Evolutionary conservation across 2,113 vertebrate genomes (phyloP).

Genomic region (Aviceda subcristata): DNA sequence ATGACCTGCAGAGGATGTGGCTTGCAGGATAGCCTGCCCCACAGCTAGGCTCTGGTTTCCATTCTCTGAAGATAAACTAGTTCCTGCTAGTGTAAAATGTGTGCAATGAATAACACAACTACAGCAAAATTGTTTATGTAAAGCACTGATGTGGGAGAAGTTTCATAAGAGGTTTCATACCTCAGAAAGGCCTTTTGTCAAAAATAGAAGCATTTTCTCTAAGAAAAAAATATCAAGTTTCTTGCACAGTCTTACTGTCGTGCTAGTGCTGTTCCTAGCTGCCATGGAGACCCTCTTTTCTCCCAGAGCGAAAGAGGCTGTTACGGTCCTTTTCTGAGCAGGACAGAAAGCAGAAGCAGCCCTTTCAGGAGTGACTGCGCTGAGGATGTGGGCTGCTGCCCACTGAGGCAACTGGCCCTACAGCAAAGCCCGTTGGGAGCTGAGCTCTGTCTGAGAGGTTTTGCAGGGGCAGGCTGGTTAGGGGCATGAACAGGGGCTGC

Average conservation of each 20-base stretch:
- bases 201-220: constrained; percentile 52
- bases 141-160: constrained; percentile 50
- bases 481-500: fast-evolving
- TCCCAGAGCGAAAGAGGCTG: not conserved
- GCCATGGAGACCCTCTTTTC: constrained; percentile 33
- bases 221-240: not conserved
- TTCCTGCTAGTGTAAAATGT: not conserved
- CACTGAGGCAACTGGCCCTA: too few relatives aligned
- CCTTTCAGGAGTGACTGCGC: not conserved
- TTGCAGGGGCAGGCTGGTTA: not conserved
- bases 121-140: constrained; percentile 45
- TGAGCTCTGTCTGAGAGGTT: not conserved
- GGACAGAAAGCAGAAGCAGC: not conserved
- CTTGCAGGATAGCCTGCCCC: not conserved
- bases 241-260: not conserved
- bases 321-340: not conserved
- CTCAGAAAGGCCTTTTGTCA: constrained; percentile 48
- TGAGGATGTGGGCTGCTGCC: not conserved
- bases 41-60: not conserved
- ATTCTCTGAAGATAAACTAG: not conserved
- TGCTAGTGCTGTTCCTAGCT: not conserved
- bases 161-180: constrained; percentile 59
- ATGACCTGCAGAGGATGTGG: not conserved
- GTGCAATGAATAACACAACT: constrained; percentile 23
- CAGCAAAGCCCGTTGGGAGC: not conserved